Percentiles rank a stretch among this genome's conserved stretches.
These are phyloP conservation scores for Drosophila aldrichi DNA, from an alignment of 2,888 invertebrate species.

Conservation along the genomic window DNA sequence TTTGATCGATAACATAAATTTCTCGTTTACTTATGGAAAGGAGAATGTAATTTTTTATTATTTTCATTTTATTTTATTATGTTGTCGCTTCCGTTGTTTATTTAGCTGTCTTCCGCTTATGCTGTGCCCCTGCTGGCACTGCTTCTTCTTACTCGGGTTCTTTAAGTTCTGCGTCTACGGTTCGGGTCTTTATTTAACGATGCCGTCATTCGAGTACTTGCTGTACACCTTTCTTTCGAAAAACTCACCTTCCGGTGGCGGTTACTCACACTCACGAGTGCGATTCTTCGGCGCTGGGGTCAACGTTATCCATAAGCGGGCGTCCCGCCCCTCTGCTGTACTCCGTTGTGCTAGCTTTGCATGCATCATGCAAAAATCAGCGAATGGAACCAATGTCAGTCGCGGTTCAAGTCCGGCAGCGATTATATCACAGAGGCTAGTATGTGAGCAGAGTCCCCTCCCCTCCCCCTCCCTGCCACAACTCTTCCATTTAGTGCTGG, in stretches of 20 bases:
- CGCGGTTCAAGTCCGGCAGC: slow-evolving; percentile 62
- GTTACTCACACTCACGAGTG: slow-evolving; percentile 31
- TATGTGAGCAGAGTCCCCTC: slow-evolving; percentile 18
- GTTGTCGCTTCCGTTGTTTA: slow-evolving; percentile 34
- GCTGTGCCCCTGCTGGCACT: slow-evolving; percentile 7
- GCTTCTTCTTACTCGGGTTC: neutral
- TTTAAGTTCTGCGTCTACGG: slow-evolving; percentile 18
- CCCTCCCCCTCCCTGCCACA: neutral
- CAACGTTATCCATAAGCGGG: slow-evolving; percentile 40
- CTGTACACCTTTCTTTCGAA: slow-evolving; percentile 58
- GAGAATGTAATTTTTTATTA: slow-evolving; percentile 22
- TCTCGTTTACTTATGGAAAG: slow-evolving; percentile 27
- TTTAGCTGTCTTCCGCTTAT: slow-evolving; percentile 38
- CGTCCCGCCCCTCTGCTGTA: neutral
- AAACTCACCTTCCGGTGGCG: slow-evolving; percentile 51
- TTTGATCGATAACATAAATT: slow-evolving; percentile 12
- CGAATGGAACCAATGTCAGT: slow-evolving; percentile 75
- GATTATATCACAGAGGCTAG: slow-evolving; percentile 60
- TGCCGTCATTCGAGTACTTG: slow-evolving; percentile 57
- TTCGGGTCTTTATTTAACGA: slow-evolving; percentile 38
- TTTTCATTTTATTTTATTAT: slow-evolving; percentile 26
- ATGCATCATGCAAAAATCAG: slow-evolving; percentile 69
- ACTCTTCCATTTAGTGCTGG: slow-evolving; percentile 3
- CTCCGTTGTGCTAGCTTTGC: slow-evolving; percentile 45
- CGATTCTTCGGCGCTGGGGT: slow-evolving; percentile 48